Evolutionary conservation across 37 sponge, comb jelly and placozoan species (phyloP), one percentile per base, ranked within the genome.

Genomic region (Halisarca cf. caerulea): DNA sequence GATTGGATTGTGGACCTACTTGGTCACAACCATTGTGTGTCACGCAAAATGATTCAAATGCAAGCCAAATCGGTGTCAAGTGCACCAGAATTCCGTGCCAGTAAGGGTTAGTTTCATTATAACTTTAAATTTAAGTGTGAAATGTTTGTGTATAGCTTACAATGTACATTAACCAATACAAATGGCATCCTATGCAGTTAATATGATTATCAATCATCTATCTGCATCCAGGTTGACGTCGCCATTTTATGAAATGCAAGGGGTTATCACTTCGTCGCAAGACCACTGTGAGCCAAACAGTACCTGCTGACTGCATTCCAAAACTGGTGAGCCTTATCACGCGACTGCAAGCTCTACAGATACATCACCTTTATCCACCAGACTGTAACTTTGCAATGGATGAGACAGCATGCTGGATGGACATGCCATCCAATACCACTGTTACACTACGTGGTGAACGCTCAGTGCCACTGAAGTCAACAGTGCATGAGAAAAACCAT

Each of bases 331-430:
- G 79, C 47, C 59, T 77, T 27, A 85, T 85, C 3, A 8, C 53
- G 33, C 79, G 70, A 23, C 61, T 75, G 20, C 59, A 60, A 17
- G 71, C 71, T 69, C 71, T 59, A 4, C 47, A 59, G 64, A 66
- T 59, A 17, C 28, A 61, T 33, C 66, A 82, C 47, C 38, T 27
- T n/a, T 82, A 60, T 66, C 71, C 71, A 69, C 37, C 27, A 36
- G 37, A 69, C 71, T 34, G 71, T 69, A 82, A 42, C 66, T 57
- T 25, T 21, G 80, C 83, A 66, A 87, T 88, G 88, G 90, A 90
- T 75, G 88, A 93, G 80, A 93, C 85, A 1, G 61, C 87, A 44
- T 36, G 86, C 28, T 89, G 93, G 93, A 53, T 86, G n/a, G 86
- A 93, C 43, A 90, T 90, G 87, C 90, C 88, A 21, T 83, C 80